Evolutionary conservation across 1,140 invertebrate species (phyloP), one percentile per base, ranked within the genome.

Genomic region (Ptiloglossa arizonensis): DNA sequence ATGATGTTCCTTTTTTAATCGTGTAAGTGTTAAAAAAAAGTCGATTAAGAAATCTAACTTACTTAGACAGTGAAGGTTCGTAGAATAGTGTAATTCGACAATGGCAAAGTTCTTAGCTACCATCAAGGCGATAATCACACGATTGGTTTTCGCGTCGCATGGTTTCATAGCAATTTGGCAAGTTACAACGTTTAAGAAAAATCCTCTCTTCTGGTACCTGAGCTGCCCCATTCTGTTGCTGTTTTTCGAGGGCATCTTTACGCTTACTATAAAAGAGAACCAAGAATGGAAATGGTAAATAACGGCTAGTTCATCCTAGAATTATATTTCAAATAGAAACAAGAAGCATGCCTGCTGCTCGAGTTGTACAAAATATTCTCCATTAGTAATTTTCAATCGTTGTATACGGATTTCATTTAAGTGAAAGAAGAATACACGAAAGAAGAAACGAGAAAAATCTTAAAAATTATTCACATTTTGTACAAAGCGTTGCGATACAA

Each of bases 281-380:
- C 96, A 97, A 86, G 96, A 97, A 89, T 97, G 96, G 96, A 97
- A 97, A 93, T 97, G 96, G 96, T 97, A 92, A 94, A 94, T 91
- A 50, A 17, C 35, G 17, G 22, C 11, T 38, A n/a, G n/a, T 60
- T 22, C 17, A 1, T 19, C 8, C 0, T 19, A 9, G 0, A 38
- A 24, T 22, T 27, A 29, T 17, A 56, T 32, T 52, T 41, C n/a
- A 50, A 50, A 2, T 1, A 29, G 2, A 56, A 56, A 44, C 41
- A 44, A 44, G 41, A 44, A 44, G 13, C 41, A 11, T 17, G n/a
- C n/a, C n/a, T n/a, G n/a, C n/a, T n/a, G n/a, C n/a, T n/a, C n/a
- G n/a, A n/a, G n/a, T n/a, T n/a, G n/a, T n/a, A n/a, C n/a, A n/a
- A n/a, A n/a, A n/a, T n/a, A n/a, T n/a, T n/a, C n/a, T n/a, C n/a